Percentiles rank a stretch among this genome's conserved stretches.
phyloP scores from a whole-genome alignment of 2,797 vertebrate species.

The Toxotes lorentzi region DNA sequence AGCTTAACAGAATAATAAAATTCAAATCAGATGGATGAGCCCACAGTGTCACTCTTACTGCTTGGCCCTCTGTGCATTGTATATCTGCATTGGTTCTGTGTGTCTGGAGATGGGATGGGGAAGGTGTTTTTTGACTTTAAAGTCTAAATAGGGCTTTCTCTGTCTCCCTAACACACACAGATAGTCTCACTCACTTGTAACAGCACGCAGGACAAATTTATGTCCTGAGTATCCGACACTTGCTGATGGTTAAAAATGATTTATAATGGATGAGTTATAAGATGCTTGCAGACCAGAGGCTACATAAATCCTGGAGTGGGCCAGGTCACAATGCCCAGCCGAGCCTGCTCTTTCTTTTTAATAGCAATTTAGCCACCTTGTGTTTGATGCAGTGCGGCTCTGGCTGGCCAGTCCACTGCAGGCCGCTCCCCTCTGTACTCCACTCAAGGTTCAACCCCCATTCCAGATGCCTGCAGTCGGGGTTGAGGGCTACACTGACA shows the following conservation, averaged over 20 bases:
- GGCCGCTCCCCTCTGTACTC: slow-evolving; percentile 73
- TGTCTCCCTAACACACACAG: slow-evolving; percentile 17
- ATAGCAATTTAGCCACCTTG: slow-evolving; percentile 75
- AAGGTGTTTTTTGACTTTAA: slow-evolving; percentile 49
- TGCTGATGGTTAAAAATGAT: slow-evolving; percentile 72
- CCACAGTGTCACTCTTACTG: slow-evolving; percentile 7
- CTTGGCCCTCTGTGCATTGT: slow-evolving; percentile 23
- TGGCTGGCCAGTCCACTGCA: slow-evolving; percentile 76
- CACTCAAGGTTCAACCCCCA: slow-evolving; percentile 70
- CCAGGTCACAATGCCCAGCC: slow-evolving; percentile 54
- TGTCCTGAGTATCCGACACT: slow-evolving; percentile 62
- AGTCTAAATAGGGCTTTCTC: slow-evolving; percentile 34
- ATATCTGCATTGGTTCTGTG: slow-evolving; percentile 7
- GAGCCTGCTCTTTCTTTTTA: slow-evolving; percentile 73
- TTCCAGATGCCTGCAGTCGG: slow-evolving; percentile 6
- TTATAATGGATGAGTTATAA: slow-evolving; percentile 68
- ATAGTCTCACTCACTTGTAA: slow-evolving; percentile 35
- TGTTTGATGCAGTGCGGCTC: slow-evolving; percentile 84
- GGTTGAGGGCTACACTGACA: slow-evolving; percentile 73
- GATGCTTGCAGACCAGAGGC: slow-evolving; percentile 48
- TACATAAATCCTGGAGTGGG: slow-evolving; percentile 70
- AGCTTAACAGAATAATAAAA: slow-evolving; percentile 34
- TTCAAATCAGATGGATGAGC: slow-evolving; percentile 23
- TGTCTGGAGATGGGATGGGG: not conserved
- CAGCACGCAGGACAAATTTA: slow-evolving; percentile 66